Percentiles rank a stretch among this genome's conserved stretches.
Evolutionary conservation across 2,113 vertebrate species (phyloP).

Genomic region (Egretta garzetta): DNA sequence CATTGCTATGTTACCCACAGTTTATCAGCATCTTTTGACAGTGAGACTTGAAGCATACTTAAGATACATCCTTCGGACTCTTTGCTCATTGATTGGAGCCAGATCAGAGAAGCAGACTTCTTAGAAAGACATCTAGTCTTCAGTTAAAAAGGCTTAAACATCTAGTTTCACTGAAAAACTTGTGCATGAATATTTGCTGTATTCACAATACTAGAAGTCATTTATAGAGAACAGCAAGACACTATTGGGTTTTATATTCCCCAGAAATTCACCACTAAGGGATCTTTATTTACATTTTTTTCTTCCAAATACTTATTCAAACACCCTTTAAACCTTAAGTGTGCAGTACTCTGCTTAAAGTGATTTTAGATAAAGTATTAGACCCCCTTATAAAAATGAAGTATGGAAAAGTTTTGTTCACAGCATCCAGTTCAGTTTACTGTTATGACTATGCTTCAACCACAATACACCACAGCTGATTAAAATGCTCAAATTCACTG

Average conservation of each 20-base stretch:
- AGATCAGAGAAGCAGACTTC: background rate
- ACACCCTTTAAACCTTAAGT: background rate
- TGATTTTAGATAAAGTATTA: background rate
- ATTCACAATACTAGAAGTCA: background rate
- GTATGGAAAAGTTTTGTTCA: background rate
- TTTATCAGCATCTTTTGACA: background rate
- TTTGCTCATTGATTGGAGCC: background rate
- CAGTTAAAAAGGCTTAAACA: background rate
- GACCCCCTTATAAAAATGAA: background rate
- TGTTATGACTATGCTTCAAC: background rate
- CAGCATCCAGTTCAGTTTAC: background rate
- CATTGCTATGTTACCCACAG: background rate
- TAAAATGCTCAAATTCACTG: background rate
- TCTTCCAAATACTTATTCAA: background rate
- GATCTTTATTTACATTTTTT: background rate
- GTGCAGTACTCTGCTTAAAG: background rate
- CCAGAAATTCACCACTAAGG: background rate
- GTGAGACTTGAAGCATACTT: background rate
- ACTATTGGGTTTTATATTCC: background rate
- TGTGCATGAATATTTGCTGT: background rate
- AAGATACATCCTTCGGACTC: fast-evolving
- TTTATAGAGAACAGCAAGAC: background rate
- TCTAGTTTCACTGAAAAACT: background rate
- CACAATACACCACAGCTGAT: background rate
- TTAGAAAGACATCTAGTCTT: background rate